phyloP scores from a whole-genome alignment of 1,140 invertebrate genomes.

The Zaprionus capensis region DNA sequence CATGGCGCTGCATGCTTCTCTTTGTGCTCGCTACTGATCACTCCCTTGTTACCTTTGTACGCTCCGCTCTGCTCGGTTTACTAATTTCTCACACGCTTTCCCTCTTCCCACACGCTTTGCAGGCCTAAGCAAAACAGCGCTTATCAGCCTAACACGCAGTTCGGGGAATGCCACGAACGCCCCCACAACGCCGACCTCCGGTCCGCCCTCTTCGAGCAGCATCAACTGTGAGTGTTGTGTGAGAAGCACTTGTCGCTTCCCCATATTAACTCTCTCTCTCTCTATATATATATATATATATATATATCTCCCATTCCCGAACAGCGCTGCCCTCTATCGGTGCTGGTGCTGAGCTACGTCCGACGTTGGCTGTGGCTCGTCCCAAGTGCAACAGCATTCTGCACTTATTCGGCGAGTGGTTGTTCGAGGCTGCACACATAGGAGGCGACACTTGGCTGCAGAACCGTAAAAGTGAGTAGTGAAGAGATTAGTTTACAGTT shows the following conservation, averaged over 20 bases:
- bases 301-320: neutral
- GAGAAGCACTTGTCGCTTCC: slow-evolving; percentile 38
- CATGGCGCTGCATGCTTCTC: slow-evolving; percentile 49
- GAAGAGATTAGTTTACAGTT: neutral
- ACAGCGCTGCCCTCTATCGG: slow-evolving; percentile 85
- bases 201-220: slow-evolving; percentile 88
- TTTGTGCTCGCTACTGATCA: slow-evolving; percentile 18
- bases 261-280: slow-evolving; percentile 49
- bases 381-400: slow-evolving; percentile 97
- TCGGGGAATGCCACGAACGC: slow-evolving; percentile 31
- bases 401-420: slow-evolving; percentile 97
- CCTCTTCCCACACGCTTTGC: slow-evolving; percentile 47
- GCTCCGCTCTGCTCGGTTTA: slow-evolving; percentile 34
- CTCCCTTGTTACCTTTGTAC: slow-evolving; percentile 17
- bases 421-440: slow-evolving; percentile 97
- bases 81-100: slow-evolving; percentile 75
- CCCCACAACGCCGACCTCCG: slow-evolving; percentile 88
- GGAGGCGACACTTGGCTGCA: slow-evolving; percentile 88
- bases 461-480: slow-evolving; percentile 85
- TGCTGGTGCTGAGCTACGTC: slow-evolving; percentile 86
- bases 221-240: slow-evolving; percentile 86
- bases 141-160: slow-evolving; percentile 89
- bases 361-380: slow-evolving; percentile 89
- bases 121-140: slow-evolving; percentile 92
- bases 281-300: slow-evolving; percentile 5